A percentile compares a stretch with the other conserved stretches of the same genome.
These are phyloP conservation scores for Aegithalos caudatus DNA, from an alignment of 2,113 vertebrate genomes.

Conservation along the genomic window DNA sequence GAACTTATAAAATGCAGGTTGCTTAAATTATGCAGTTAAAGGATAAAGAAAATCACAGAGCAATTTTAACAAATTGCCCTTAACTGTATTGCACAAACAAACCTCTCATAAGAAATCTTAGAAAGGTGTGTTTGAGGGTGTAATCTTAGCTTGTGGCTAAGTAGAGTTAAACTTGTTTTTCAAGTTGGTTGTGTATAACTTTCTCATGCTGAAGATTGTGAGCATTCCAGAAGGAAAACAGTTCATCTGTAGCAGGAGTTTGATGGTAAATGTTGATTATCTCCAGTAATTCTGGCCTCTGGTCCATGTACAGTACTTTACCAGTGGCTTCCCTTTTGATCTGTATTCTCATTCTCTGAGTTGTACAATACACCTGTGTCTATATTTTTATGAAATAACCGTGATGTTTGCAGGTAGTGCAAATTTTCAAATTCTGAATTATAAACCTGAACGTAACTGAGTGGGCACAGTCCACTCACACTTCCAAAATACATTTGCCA, in stretches of 20 bases:
- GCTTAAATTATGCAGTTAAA: slow-evolving; percentile 61
- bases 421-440: neutral
- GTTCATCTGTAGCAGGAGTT: slow-evolving; percentile 12
- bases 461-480: neutral
- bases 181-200: slow-evolving; percentile 77
- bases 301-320: neutral
- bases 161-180: slow-evolving; percentile 78
- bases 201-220: slow-evolving; percentile 74
- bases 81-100: slow-evolving; percentile 65
- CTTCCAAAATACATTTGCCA: neutral
- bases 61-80: slow-evolving; percentile 71
- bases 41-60: slow-evolving; percentile 68
- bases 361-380: neutral
- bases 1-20: slow-evolving; percentile 57
- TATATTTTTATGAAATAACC: neutral
- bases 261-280: slow-evolving; percentile 61
- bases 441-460: neutral
- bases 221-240: slow-evolving; percentile 69
- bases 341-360: neutral
- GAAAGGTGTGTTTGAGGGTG: slow-evolving; percentile 76
- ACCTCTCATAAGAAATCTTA: slow-evolving; percentile 63
- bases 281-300: slow-evolving; percentile 21
- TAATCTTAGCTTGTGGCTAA: slow-evolving; percentile 72
- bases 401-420: neutral
- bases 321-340: neutral